Conservation (phyloP, 2,888 invertebrate genomes). For the Dusona sp. region DNA sequence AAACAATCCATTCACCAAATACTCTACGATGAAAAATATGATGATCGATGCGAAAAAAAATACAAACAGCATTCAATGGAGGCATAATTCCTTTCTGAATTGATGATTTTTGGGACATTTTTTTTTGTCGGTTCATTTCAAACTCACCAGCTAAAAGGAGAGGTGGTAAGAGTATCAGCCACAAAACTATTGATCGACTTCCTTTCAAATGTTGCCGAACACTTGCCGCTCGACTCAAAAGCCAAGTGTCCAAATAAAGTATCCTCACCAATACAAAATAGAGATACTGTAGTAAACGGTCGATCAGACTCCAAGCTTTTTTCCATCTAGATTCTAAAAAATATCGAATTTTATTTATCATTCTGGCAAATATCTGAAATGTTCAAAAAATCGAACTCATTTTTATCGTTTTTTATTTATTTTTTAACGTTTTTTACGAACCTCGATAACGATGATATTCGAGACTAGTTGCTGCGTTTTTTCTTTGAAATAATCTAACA, state of each 20-base stretch:
- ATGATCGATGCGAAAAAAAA: not conserved
- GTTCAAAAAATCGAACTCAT: slow-evolving; percentile 7
- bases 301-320: slow-evolving; percentile 72
- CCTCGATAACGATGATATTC: slow-evolving; percentile 75
- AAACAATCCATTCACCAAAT: not conserved
- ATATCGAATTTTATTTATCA: slow-evolving; percentile 25
- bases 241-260: slow-evolving; percentile 81
- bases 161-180: slow-evolving; percentile 86
- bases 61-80: not conserved
- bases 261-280: slow-evolving; percentile 79
- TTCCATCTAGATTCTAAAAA: slow-evolving; percentile 79
- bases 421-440: slow-evolving; percentile 31
- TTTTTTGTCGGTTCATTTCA: not conserved
- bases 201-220: slow-evolving; percentile 73
- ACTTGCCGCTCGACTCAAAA: slow-evolving; percentile 77
- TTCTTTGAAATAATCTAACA: slow-evolving; percentile 73
- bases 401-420: not conserved
- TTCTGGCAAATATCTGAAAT: slow-evolving; percentile 12
- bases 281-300: slow-evolving; percentile 74
- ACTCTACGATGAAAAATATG: slow-evolving; percentile 5
- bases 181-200: slow-evolving; percentile 77
- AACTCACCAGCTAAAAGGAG: slow-evolving; percentile 87
- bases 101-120: not conserved
- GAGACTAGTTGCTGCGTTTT: slow-evolving; percentile 72
- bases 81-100: not conserved